phyloP scores from a whole-genome alignment of 2,797 vertebrate species.

The Malacoraja senta region DNA sequence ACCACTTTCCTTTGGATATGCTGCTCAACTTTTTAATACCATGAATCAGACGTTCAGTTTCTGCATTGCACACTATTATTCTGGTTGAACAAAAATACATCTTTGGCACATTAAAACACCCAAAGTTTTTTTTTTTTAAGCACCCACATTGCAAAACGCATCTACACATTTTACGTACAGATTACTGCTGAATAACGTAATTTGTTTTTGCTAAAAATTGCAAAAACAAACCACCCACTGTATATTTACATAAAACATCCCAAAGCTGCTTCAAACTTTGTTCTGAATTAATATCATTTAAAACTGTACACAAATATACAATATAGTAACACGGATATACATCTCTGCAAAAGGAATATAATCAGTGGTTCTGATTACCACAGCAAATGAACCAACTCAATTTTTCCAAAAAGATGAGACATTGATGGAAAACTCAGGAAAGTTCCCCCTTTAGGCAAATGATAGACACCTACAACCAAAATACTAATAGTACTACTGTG shows the following conservation, averaged over 20 bases:
- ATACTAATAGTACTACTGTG: not conserved
- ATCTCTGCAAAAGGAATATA: not conserved
- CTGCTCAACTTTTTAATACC: not conserved
- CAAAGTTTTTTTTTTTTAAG: not conserved
- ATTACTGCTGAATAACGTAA: not conserved
- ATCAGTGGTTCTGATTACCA: not conserved
- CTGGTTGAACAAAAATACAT: not conserved
- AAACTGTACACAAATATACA: conserved; percentile 36
- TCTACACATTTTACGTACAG: not conserved
- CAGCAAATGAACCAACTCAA: not conserved
- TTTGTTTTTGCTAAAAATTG: not conserved
- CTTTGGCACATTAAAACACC: conserved; percentile 29
- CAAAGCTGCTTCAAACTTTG: not conserved
- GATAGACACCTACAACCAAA: not conserved
- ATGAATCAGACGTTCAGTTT: conserved; percentile 10
- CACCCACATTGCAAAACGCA: not conserved
- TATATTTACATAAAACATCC: conserved; percentile 3
- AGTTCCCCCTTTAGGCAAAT: not conserved
- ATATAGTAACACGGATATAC: conserved; percentile 11
- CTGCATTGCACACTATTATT: not conserved
- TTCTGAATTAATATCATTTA: not conserved
- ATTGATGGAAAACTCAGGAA: not conserved
- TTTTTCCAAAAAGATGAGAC: not conserved
- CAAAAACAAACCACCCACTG: not conserved
- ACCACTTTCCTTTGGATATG: not conserved